Evolutionary conservation across 1,140 invertebrate species (phyloP).

Genomic region (Plectrocnemia conspersa): DNA sequence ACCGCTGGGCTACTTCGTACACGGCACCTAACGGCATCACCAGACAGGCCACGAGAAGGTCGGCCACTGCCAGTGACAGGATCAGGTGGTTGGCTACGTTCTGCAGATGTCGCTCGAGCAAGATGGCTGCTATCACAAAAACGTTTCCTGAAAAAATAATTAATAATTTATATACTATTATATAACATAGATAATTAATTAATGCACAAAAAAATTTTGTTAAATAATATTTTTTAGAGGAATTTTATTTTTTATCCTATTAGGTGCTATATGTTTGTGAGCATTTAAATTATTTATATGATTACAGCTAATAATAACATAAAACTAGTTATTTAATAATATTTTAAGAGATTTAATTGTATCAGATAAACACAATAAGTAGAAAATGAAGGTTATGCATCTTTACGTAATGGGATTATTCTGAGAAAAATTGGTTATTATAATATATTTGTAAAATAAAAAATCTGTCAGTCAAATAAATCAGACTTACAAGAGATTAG

Average conservation of each 20-base stretch:
- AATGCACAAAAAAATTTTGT: not conserved
- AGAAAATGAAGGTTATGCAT: no score
- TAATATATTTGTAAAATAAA: no score
- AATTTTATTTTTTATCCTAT: not conserved
- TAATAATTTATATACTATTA: not conserved
- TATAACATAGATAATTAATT: constrained; percentile 1
- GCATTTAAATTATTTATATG: no score
- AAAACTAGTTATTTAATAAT: no score
- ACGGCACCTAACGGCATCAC: constrained; percentile 80
- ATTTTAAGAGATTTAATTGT: no score
- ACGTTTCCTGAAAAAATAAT: constrained; percentile 69
- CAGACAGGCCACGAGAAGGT: constrained; percentile 77
- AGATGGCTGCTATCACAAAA: constrained; percentile 91
- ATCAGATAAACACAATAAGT: no score
- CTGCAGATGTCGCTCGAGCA: constrained; percentile 82
- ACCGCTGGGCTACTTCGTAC: constrained; percentile 65
- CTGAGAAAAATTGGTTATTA: no score
- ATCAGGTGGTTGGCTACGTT: constrained; percentile 85
- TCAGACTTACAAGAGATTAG: no score
- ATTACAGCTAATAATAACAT: no score
- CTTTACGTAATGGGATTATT: no score
- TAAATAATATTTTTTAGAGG: not conserved
- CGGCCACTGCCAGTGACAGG: constrained; percentile 79
- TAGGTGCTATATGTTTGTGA: no score
- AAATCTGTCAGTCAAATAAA: no score